These are phyloP conservation scores for Cercopithecus hamlyni DNA, from an alignment of 2,797 vertebrate genomes.

Conservation along the genomic window DNA sequence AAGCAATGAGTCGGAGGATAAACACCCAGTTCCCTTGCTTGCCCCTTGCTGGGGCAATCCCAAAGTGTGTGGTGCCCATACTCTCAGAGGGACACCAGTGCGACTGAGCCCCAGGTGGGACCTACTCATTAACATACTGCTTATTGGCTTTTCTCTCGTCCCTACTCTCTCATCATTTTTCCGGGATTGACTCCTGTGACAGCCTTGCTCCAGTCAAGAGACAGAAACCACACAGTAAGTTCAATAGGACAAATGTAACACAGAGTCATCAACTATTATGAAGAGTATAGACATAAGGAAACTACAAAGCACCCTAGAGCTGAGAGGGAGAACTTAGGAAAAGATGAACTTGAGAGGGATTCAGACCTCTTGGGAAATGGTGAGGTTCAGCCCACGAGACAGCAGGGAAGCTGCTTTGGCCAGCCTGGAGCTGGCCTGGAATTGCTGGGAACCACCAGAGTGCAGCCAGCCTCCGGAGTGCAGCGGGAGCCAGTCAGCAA, in stretches of 20 bases:
- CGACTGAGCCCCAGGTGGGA: not conserved
- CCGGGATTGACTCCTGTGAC: not conserved
- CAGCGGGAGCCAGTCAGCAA: not conserved
- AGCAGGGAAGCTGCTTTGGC: not conserved
- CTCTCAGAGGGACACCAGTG: not conserved
- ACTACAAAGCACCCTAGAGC: not conserved
- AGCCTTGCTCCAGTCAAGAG: not conserved
- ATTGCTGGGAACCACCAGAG: fast-evolving
- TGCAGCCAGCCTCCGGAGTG: not conserved
- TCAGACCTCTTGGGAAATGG: not conserved
- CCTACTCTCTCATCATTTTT: not conserved
- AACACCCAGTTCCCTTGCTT: not conserved
- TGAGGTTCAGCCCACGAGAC: not conserved
- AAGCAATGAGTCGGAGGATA: not conserved
- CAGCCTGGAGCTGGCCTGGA: not conserved
- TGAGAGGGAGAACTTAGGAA: not conserved
- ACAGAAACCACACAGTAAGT: not conserved
- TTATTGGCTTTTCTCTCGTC: not conserved
- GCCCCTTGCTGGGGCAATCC: not conserved
- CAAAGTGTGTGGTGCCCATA: not conserved
- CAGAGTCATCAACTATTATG: not conserved
- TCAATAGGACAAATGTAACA: not conserved
- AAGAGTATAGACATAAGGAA: not conserved
- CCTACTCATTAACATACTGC: not conserved
- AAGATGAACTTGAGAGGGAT: not conserved